Evolutionary conservation across 1,140 invertebrate species (phyloP), one percentile per base, ranked within the genome.

Genomic region (Cydia amplana): DNA sequence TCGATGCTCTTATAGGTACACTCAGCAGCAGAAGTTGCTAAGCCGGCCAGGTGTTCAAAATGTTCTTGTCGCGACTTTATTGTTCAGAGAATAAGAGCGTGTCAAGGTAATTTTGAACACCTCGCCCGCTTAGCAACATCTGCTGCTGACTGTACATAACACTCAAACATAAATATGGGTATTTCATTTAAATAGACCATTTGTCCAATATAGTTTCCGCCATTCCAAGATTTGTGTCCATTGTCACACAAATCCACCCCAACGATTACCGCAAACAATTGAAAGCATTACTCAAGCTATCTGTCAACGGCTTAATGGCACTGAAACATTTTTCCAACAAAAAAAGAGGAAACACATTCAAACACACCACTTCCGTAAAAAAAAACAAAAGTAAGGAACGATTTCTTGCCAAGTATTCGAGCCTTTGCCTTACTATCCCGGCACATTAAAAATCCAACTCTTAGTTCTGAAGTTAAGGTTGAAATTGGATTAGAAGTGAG

Each of bases 251-350:
- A 88, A 85, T 80, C 79, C 80, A 78, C 84, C 80, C 77, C 73
- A 78, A 70, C 75, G 46, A 76, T 77, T 75, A 74, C 74, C 73
- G 36, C 82, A 75, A 89, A 91, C 90, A 90, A 91, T 91, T 78
- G 80, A 78, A 83, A 81, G 83, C 87, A 92, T 92, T 90, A 91
- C 86, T 92, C 87, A 80, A 83, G 87, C 88, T 85, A 92, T 92
- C 87, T 92, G 89, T 92, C 91, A 92, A 90, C 89, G 89, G 88
- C 85, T 90, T 92, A 92, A 92, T 92, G 91, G 91, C 81, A 92
- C 79, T 84, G 89, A 91, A 91, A 91, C 89, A 92, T 89, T 92
- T 92, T 91, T 83, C 75, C 84, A 91, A 91, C 87, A 91, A 92
- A 91, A 92, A 91, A 87, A 77, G 74, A 85, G 90, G 89, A 92